Percentiles rank a stretch among this genome's conserved stretches.
These are phyloP conservation scores for Momotus momota DNA, from an alignment of 2,797 vertebrate species.

Conservation along the genomic window DNA sequence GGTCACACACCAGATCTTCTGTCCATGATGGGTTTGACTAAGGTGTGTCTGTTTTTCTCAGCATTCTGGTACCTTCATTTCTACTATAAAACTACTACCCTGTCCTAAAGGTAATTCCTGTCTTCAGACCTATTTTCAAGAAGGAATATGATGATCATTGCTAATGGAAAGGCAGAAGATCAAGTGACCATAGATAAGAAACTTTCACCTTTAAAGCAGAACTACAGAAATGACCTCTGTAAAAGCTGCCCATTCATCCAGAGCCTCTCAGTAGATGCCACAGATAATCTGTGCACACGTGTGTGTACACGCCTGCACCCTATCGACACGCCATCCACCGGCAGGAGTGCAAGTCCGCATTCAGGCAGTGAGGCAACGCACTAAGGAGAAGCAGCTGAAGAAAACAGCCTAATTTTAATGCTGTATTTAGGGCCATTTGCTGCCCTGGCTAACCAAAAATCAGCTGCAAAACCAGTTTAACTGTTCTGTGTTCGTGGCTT, in stretches of 20 bases:
- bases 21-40: background rate
- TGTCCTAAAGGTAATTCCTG: background rate
- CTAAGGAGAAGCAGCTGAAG: background rate
- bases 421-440: background rate
- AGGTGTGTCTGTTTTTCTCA: background rate
- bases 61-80: background rate
- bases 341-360: rapidly evolving
- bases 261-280: background rate
- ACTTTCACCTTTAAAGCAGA: background rate
- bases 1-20: background rate
- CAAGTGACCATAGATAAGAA: background rate
- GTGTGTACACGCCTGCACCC: no score
- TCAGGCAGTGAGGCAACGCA: rapidly evolving
- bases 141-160: background rate
- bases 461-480: background rate
- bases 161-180: background rate
- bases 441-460: background rate
- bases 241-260: background rate
- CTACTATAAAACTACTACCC: background rate
- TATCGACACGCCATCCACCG: background rate
- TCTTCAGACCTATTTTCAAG: background rate
- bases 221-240: background rate
- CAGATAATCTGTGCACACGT: rapidly evolving
- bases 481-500: background rate
- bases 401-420: background rate